Percentiles rank a stretch among this genome's conserved stretches.
phyloP scores from a whole-genome alignment of 1,140 invertebrate species.

The Drosophila varians region DNA sequence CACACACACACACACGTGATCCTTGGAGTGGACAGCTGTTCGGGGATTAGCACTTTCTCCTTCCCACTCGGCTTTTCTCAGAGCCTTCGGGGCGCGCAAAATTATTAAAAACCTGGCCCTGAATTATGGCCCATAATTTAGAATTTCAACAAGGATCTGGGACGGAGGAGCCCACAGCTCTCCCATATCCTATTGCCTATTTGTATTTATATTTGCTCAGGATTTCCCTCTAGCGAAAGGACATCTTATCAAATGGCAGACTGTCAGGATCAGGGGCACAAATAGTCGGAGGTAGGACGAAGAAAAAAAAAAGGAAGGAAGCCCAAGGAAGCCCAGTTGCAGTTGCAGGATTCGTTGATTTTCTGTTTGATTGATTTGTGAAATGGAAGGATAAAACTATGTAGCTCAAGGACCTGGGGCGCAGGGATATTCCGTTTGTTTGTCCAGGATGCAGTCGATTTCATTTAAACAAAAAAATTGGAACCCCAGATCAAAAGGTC shows the following conservation, averaged over 20 bases:
- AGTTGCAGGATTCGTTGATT: slow-evolving; percentile 4
- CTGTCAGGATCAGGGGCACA: neutral
- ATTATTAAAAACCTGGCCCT: slow-evolving; percentile 51
- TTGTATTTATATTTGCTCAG: slow-evolving; percentile 28
- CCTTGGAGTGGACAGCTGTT: slow-evolving; percentile 55
- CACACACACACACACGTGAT: slow-evolving; percentile 33
- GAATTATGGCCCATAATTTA: slow-evolving; percentile 59
- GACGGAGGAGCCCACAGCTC: neutral
- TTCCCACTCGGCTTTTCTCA: neutral
- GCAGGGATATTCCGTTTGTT: slow-evolving; percentile 7
- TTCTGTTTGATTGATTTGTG: slow-evolving; percentile 49
- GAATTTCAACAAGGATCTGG: slow-evolving; percentile 31
- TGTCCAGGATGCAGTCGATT: slow-evolving; percentile 10
- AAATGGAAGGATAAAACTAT: slow-evolving; percentile 6
- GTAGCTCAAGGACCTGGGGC: slow-evolving; percentile 14
- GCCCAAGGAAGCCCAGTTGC: slow-evolving; percentile 1
- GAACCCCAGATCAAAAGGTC: slow-evolving; percentile 11
- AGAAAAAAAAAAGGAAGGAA: neutral
- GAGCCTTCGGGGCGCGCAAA: slow-evolving; percentile 22
- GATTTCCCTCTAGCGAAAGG: slow-evolving; percentile 11
- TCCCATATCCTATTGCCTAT: slow-evolving; percentile 1
- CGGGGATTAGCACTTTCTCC: slow-evolving; percentile 35
- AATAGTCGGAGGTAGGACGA: neutral
- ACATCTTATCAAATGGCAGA: neutral
- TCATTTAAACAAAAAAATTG: neutral